Evolutionary conservation across 2,888 invertebrate species (phyloP).

Genomic region (Drosophila subquinaria): DNA sequence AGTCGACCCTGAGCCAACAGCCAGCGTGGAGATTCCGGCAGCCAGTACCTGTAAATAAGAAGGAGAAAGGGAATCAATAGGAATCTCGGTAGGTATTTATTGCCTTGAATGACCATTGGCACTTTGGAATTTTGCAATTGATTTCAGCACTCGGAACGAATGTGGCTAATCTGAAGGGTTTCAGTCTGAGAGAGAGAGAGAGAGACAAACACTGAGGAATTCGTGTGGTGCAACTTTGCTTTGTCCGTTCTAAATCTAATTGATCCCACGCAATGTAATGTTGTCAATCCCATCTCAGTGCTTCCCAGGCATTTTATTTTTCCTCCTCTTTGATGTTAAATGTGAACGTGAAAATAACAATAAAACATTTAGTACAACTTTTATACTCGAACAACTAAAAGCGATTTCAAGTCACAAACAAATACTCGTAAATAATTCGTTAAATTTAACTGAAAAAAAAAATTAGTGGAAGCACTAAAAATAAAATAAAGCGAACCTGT

Average conservation of each 20-base stretch:
- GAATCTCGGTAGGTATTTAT: constrained; percentile 53
- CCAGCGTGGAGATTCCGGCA: constrained; percentile 93
- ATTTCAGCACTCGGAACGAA: constrained; percentile 28
- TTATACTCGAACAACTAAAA: constrained; percentile 21
- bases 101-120: constrained; percentile 55
- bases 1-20: constrained; percentile 89
- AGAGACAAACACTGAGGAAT: constrained; percentile 67
- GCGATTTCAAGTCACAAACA: constrained; percentile 18
- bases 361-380: constrained; percentile 29
- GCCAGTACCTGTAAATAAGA: constrained; percentile 88
- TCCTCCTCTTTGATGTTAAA: constrained; percentile 64
- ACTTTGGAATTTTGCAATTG: constrained; percentile 75
- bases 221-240: constrained; percentile 42
- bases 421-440: constrained; percentile 27
- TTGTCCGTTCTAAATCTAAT: constrained; percentile 71
- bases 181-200: constrained; percentile 4
- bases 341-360: constrained; percentile 44
- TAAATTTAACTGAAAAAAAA: constrained; percentile 1
- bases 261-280: constrained; percentile 59
- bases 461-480: not conserved
- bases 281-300: constrained; percentile 69
- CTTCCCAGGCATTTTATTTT: constrained; percentile 55
- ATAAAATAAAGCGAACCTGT: not conserved
- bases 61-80: constrained; percentile 24
- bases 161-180: constrained; percentile 43